Percentiles rank a stretch among this genome's conserved stretches.
Conservation (phyloP, 1,140 invertebrate species). For the Sycophaga agraensis region DNA sequence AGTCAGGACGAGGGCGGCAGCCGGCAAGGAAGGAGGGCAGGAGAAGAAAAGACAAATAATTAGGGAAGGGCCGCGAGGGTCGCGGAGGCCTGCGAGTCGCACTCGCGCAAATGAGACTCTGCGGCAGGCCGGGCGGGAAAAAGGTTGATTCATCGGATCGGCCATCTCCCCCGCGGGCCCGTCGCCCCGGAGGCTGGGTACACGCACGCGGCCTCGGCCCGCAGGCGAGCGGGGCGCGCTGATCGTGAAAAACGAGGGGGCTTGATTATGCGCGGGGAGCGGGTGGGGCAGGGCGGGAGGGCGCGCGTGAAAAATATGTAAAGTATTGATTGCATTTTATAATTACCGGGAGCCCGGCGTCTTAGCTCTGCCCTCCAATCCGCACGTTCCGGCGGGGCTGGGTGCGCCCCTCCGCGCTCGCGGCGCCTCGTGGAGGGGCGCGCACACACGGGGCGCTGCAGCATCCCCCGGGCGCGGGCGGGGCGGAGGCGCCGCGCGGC, state of each 20-base stretch:
- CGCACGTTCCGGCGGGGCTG: conserved; percentile 14
- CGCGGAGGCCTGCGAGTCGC: neutral
- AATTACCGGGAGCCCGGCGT: conserved; percentile 59
- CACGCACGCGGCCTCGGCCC: neutral
- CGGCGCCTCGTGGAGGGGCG: no score
- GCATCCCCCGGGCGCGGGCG: neutral
- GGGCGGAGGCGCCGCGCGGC: neutral
- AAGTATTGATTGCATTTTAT: conserved; percentile 62
- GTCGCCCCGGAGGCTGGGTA: conserved; percentile 4
- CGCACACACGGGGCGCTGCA: neutral
- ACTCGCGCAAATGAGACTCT: conserved; percentile 16
- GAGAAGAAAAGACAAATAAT: neutral
- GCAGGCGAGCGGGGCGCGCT: neutral
- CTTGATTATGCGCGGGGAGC: conserved; percentile 28
- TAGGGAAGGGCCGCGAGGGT: no score
- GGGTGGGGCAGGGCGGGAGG: conserved; percentile 34
- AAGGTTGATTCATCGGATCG: conserved; percentile 31
- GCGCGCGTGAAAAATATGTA: conserved; percentile 56
- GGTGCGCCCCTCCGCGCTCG: no score
- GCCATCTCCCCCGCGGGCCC: conserved; percentile 7
- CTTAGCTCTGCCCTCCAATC: conserved; percentile 50
- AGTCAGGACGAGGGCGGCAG: no score
- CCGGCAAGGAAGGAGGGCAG: neutral
- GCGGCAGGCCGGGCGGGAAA: no score
- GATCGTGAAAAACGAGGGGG: conserved; percentile 32